Evolutionary conservation across 2,888 invertebrate genomes (phyloP).

Genomic region (Agonopterix heracliana): DNA sequence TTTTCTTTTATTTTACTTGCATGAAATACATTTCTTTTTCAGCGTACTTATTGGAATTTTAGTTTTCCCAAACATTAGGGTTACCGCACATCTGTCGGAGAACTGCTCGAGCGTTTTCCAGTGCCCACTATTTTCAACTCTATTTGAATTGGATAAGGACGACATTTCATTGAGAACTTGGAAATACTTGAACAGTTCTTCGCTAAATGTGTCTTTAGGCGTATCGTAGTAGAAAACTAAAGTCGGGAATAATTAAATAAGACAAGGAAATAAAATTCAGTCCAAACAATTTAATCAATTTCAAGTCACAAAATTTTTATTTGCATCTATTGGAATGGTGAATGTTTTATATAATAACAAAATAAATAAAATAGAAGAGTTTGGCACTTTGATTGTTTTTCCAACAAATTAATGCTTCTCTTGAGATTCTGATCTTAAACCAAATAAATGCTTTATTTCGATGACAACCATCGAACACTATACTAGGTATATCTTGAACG

Average conservation of each 20-base stretch:
- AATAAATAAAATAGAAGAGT: slow-evolving; percentile 40
- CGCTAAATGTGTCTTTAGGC: no score
- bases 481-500: slow-evolving; percentile 3
- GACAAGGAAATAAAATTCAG: slow-evolving; percentile 46
- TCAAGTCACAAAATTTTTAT: slow-evolving; percentile 42
- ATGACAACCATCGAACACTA: slow-evolving; percentile 20
- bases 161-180: no score
- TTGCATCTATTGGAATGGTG: slow-evolving; percentile 64
- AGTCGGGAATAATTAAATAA: slow-evolving; percentile 19
- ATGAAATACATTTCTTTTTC: no score
- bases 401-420: slow-evolving; percentile 33
- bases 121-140: no score
- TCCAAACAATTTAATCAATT: slow-evolving; percentile 59
- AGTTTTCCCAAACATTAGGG: no score
- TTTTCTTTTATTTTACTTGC: no score
- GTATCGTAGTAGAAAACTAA: no score
- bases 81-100: no score
- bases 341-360: slow-evolving; percentile 33
- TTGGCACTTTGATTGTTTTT: slow-evolving; percentile 56
- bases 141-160: no score
- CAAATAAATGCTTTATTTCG: slow-evolving; percentile 53
- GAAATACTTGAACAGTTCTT: no score
- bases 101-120: no score
- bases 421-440: slow-evolving; percentile 55
- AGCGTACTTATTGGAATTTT: no score